These are phyloP conservation scores for Callithrix jacchus DNA, from an alignment of 2,113 vertebrate genomes.

Conservation along the genomic window DNA sequence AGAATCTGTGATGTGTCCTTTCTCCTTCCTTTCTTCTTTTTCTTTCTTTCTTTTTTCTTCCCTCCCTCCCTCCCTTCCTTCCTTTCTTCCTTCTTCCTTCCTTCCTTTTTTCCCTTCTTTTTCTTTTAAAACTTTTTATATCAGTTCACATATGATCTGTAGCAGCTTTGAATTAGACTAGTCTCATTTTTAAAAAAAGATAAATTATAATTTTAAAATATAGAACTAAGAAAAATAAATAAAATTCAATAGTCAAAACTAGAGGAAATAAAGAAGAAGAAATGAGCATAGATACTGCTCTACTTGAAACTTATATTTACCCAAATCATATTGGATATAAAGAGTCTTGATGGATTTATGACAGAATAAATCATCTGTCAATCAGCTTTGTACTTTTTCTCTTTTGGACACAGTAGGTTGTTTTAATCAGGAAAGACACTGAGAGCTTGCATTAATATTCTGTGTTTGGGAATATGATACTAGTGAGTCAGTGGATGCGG, in stretches of 20 bases:
- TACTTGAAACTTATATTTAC: not conserved
- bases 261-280: not conserved
- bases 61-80: not conserved
- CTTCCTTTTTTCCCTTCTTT: not conserved
- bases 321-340: not conserved
- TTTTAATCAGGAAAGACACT: not conserved
- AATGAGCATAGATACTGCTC: not conserved
- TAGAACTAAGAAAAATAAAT: not conserved
- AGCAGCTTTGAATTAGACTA: not conserved
- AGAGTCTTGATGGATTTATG: not conserved
- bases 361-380: not conserved
- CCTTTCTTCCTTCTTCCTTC: not conserved
- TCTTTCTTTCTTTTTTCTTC: rapidly evolving
- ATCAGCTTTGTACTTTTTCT: not conserved
- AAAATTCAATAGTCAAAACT: not conserved
- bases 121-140: not conserved
- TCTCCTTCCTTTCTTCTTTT: rapidly evolving
- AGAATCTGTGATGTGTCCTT: not conserved
- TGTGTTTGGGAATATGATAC: not conserved
- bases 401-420: not conserved
- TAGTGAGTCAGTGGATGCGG: not conserved
- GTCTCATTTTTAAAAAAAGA: not conserved
- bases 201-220: not conserved
- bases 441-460: not conserved
- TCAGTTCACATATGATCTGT: not conserved